phyloP scores from a whole-genome alignment of 2,113 vertebrate genomes.

The Pachycephala philippinensis region DNA sequence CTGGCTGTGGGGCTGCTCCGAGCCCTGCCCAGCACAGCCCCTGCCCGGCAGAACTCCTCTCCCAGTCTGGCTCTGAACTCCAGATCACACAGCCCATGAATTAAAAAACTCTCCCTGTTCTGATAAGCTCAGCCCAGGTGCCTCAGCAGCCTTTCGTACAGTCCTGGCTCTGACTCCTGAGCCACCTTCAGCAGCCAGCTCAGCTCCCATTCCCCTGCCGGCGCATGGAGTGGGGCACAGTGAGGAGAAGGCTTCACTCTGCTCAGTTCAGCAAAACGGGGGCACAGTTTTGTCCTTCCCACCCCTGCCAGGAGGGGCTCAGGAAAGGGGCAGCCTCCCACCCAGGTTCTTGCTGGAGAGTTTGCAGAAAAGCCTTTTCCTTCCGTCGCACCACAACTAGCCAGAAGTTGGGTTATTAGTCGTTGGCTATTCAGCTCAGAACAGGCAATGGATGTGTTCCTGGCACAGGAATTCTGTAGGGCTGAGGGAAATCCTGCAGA shows the following conservation, averaged over 20 bases:
- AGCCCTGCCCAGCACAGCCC: background rate
- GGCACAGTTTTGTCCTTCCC: background rate
- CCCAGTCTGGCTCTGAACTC: fast-evolving
- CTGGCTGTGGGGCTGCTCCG: background rate
- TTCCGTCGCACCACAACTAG: background rate
- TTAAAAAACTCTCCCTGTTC: too few relatives aligned
- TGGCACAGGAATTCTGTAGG: background rate
- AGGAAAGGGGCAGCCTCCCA: background rate
- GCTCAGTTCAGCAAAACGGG: background rate
- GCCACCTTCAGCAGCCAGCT: fast-evolving
- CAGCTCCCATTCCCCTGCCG: fast-evolving
- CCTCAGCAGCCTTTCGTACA: fast-evolving
- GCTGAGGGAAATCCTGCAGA: fast-evolving
- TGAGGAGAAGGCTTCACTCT: background rate
- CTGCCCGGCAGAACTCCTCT: background rate
- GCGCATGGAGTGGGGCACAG: fast-evolving
- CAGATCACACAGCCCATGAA: fast-evolving
- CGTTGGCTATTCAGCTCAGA: background rate
- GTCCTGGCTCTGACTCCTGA: background rate
- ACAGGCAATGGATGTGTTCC: fast-evolving
- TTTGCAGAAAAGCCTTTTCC: background rate
- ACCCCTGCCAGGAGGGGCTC: background rate
- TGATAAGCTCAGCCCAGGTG: fast-evolving
- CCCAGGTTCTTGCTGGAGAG: background rate
- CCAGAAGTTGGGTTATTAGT: background rate